Conservation (phyloP, 2,797 vertebrate genomes). For the Tympanoctomys barrerae region DNA sequence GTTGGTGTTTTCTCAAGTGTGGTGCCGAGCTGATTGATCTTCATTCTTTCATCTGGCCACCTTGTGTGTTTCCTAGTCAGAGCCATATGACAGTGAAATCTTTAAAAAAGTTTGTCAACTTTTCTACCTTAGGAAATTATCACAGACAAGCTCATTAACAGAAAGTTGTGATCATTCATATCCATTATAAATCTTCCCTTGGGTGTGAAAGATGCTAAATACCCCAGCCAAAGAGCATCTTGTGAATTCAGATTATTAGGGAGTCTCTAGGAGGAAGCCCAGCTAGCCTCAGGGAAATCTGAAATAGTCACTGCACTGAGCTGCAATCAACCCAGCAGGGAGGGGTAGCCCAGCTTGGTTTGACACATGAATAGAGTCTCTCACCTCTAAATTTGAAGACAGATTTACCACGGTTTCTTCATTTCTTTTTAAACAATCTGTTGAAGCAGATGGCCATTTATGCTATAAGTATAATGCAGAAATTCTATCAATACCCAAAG, state of each 20-base stretch:
- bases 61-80: background rate
- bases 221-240: background rate
- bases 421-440: slow-evolving; percentile 83
- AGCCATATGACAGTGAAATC: background rate
- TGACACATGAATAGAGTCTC: slow-evolving; percentile 60
- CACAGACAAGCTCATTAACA: background rate
- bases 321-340: slow-evolving; percentile 33
- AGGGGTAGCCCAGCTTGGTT: slow-evolving; percentile 56
- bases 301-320: background rate
- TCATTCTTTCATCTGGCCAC: background rate
- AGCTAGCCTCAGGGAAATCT: background rate
- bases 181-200: background rate
- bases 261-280: slow-evolving; percentile 38
- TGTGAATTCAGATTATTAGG: background rate
- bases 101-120: background rate
- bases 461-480: slow-evolving; percentile 74
- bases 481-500: slow-evolving; percentile 77
- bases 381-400: slow-evolving; percentile 81
- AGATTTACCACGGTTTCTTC: slow-evolving; percentile 78
- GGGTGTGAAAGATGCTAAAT: background rate
- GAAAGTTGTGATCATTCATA: background rate
- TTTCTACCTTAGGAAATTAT: background rate
- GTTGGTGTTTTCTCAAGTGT: background rate
- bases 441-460: slow-evolving; percentile 84
- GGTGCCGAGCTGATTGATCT: background rate